Evolutionary conservation across 2,113 vertebrate genomes (phyloP).

Genomic region (Oncorhynchus mykiss): DNA sequence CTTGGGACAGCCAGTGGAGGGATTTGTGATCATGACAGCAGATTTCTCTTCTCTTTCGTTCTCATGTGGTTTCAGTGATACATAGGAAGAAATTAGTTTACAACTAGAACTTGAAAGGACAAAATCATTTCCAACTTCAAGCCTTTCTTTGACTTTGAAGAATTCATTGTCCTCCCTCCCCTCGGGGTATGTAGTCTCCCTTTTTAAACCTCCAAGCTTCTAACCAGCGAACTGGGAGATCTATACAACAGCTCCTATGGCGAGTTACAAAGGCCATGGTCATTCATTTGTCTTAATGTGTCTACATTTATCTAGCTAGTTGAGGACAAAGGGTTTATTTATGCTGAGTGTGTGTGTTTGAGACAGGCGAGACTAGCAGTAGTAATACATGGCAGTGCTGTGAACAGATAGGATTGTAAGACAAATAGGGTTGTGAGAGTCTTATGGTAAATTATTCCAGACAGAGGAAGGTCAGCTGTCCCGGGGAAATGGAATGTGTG

Average conservation of each 20-base stretch:
- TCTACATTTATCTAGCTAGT: neutral
- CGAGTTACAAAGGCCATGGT: neutral
- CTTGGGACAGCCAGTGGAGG: no score
- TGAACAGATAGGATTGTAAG: neutral
- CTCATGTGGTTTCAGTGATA: no score
- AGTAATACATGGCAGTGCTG: neutral
- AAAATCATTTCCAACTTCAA: no score
- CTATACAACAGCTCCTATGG: neutral
- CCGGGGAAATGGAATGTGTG: neutral
- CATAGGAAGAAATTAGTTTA: no score
- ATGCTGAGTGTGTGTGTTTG: neutral
- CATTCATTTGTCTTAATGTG: neutral
- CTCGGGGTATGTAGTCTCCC: no score
- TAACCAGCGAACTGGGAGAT: neutral
- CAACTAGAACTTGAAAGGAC: no score
- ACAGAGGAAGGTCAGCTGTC: constrained; percentile 13
- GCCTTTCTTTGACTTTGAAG: no score
- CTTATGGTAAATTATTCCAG: constrained; percentile 14
- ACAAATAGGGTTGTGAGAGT: constrained; percentile 4
- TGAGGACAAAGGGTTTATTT: neutral
- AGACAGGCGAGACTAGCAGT: neutral
- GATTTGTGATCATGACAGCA: no score
- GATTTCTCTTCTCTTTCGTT: no score
- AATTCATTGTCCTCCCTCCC: no score
- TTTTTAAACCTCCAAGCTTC: neutral